Conservation (phyloP, 1,140 invertebrate species). For the Ips typographus region DNA sequence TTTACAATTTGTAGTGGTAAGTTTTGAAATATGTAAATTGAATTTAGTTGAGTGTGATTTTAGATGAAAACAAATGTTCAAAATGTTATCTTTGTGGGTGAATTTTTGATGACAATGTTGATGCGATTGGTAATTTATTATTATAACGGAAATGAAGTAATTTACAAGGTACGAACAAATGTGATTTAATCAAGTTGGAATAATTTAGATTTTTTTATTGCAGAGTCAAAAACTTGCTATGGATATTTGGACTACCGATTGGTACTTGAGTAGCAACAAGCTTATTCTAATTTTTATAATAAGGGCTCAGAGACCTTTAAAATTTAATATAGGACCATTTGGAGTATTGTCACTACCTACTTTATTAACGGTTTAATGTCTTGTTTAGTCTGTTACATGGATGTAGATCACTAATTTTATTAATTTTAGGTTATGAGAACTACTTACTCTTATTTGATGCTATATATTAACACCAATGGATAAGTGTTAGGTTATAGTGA, state of each 20-base stretch:
- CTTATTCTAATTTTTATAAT: constrained; percentile 15
- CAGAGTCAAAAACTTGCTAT: constrained; percentile 24
- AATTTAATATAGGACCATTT: constrained; percentile 29
- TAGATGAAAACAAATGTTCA: constrained; percentile 29
- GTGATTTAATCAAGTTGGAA: not conserved
- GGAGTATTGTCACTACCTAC: constrained; percentile 26
- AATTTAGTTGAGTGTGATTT: not conserved
- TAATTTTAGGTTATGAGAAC: constrained; percentile 12
- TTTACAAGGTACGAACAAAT: constrained; percentile 23
- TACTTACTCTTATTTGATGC: constrained; percentile 20
- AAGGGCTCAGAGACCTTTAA: constrained; percentile 20
- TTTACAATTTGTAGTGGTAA: constrained; percentile 29
- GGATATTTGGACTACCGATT: constrained; percentile 25
- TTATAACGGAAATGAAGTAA: constrained; percentile 28
- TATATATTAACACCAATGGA: constrained; percentile 4
- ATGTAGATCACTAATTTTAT: not conserved
- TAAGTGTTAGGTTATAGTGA: too few relatives aligned
- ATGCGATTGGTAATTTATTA: constrained; percentile 30
- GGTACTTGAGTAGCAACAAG: constrained; percentile 20
- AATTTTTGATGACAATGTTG: constrained; percentile 29
- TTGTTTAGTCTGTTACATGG: not conserved
- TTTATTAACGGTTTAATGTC: constrained; percentile 10
- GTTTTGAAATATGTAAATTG: not conserved
- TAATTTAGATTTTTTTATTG: not conserved
- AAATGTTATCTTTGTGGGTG: constrained; percentile 27